Evolutionary conservation across 2,113 vertebrate genomes (phyloP), one percentile per base, ranked within the genome.

Genomic region (Lasiurus cinereus): DNA sequence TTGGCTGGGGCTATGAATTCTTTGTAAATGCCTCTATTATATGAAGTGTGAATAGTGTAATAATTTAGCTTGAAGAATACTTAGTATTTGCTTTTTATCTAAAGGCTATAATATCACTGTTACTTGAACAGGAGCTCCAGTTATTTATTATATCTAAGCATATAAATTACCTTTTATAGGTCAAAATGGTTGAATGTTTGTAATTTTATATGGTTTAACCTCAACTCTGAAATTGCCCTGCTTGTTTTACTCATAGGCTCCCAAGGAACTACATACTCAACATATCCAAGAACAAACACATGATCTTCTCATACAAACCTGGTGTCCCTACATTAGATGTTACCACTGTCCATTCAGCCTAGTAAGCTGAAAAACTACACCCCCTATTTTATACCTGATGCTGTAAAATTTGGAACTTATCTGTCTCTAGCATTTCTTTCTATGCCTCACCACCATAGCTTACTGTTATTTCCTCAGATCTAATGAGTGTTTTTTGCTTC

Each of bases 41-140:
- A 84, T 50, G n/a, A 18, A 84, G 7, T 70, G 8, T 43, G 7
- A 10, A 56, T 22, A 66, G 21, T 78, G 0, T 59, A 54, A 39
- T 77, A 52, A 86, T 67, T 95, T 91, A 43, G 3, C 54, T 88
- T 94, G 9, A 83, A 83, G 36, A 95, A n/a, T 83, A n/a, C 31
- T 73, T 56, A 86, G 14, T 83, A 11, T 77, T 87, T 82, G 13
- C 43, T 86, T 88, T 70, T 39, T 8, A 10, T 52, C 27, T 36
- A n/a, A 88, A 90, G 24, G 29, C 15, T 80, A 1, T 83, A 31
- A 14, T 73, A 59, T 79, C 29, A 74, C 46, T 74, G 14, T 59
- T 67, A 33, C n/a, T 50, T 69, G 33, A 15, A 56, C 10, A 62
- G 9, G 39, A 46, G 2, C 48, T 52, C 59, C 8, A 64, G 39